Evolutionary conservation across 2,797 vertebrate species (phyloP).

Genomic region (Periophthalmus magnuspinnatus): DNA sequence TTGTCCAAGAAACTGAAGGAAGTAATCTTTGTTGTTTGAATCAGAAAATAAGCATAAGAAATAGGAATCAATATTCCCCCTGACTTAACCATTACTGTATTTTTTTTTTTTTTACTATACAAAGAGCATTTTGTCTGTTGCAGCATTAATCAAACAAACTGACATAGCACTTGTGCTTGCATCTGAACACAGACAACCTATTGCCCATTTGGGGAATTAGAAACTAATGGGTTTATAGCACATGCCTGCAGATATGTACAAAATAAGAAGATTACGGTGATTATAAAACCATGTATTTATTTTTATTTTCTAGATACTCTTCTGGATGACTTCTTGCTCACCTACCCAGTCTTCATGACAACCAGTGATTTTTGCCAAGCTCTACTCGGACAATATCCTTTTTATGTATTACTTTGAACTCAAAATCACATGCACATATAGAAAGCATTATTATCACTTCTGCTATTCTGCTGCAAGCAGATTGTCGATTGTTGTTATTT

Average conservation of each 20-base stretch:
- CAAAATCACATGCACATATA: not conserved
- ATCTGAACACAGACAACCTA: no score
- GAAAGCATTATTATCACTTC: not conserved
- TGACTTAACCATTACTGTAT: not conserved
- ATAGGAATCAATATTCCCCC: not conserved
- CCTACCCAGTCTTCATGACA: conserved; percentile 96
- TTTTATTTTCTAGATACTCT: conserved; percentile 79
- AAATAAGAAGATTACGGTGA: no score
- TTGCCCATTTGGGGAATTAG: no score
- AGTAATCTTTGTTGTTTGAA: conserved; percentile 31
- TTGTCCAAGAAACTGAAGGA: conserved; percentile 35
- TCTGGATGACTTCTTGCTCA: conserved; percentile 95
- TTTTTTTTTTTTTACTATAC: not conserved
- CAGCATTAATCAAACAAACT: not conserved
- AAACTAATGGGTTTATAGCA: not conserved
- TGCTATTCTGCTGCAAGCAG: not conserved
- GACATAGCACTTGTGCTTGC: not conserved
- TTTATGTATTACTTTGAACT: conserved; percentile 35
- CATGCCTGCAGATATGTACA: not conserved
- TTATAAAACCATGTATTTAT: not conserved
- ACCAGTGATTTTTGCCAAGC: conserved; percentile 95
- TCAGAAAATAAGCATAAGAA: not conserved
- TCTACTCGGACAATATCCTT: conserved; percentile 96
- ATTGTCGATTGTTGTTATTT: not conserved
- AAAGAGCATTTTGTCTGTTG: not conserved